These are phyloP conservation scores for Melanostoma scalare DNA, from an alignment of 2,888 invertebrate species.

Conservation along the genomic window DNA sequence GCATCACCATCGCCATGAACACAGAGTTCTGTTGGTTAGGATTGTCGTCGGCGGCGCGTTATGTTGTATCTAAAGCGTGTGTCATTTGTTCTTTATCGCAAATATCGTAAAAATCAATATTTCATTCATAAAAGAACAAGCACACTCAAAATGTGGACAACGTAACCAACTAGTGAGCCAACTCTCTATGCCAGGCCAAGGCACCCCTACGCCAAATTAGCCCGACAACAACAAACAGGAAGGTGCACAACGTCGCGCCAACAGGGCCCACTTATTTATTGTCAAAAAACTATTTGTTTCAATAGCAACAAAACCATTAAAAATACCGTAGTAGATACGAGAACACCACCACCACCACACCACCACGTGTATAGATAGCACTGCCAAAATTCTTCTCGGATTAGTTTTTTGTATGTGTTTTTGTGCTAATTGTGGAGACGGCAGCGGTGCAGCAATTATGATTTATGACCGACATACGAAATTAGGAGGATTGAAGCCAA, in stretches of 20 bases:
- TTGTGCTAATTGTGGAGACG: constrained; percentile 37
- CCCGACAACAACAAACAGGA: constrained; percentile 38
- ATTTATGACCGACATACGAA: constrained; percentile 64
- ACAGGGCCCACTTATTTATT: constrained; percentile 34
- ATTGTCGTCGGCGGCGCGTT: neutral
- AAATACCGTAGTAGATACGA: neutral
- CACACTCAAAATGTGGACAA: constrained; percentile 34
- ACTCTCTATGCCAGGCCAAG: constrained; percentile 27
- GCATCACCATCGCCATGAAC: constrained; percentile 10
- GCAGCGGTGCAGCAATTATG: constrained; percentile 41
- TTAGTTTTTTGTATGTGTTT: constrained; percentile 21
- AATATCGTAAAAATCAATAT: constrained; percentile 65
- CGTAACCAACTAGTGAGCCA: constrained; percentile 44
- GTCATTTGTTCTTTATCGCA: constrained; percentile 48
- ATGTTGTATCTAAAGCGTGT: neutral
- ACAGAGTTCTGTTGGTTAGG: neutral
- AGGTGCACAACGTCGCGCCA: constrained; percentile 15
- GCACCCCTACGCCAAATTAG: constrained; percentile 32
- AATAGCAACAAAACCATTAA: constrained; percentile 34
- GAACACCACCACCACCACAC: neutral
- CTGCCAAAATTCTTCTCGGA: constrained; percentile 42
- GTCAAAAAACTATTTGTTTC: constrained; percentile 46
- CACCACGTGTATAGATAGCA: constrained; percentile 20
- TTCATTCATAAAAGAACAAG: constrained; percentile 65
- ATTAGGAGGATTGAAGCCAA: constrained; percentile 57